Base-by-base conservation (phyloP, 2,797 vertebrate genomes). In the Adelosebastes latens region DNA sequence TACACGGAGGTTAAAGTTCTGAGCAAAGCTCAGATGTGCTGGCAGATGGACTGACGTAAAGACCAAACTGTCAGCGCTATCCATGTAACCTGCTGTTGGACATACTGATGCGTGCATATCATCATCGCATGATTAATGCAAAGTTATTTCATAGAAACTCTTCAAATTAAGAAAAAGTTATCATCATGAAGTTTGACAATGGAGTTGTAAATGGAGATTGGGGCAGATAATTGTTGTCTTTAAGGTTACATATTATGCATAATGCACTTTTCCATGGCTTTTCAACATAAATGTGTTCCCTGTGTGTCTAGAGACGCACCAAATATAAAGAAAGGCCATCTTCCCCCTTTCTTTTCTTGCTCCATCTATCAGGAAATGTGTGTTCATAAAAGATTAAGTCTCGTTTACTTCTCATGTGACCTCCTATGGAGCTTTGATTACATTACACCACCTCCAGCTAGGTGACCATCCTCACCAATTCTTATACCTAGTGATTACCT, bases 1-100 rank as follows among this genome's bases (percentile, higher is more conserved):
- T 75, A 78, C 69, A 78, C 1, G 1, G 74, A 83, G 73, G 79
- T 80, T 81, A 75, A 87, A 90, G 72, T 83, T 83, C 25, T 71
- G 79, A 84, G 77, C 77, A 85, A 75, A 82, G 81, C 78, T 75
- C 74, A 59, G 80, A 70, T 32, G 65, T 68, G 66, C 68, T 22
- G 36, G 60, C 62, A 65, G 52, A 76, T 60, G 66, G 81, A 82
- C 77, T 81, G 73, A 71, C 58, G 55, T 12, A 18, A 64, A 58
- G 56, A 58, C 75, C 66, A 16, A 69, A 70, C 55, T 42, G 67
- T 75, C 72, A 58, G 32, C 12, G n/a, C 27, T 42, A 52, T 63
- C 24, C 1, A 52, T 58, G 24, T 12, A 72, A 75, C 72, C 39
- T 76, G 36, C 55, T 72, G 55, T 49, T 68, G 25, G n/a, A 32